Conservation (phyloP, 64 coral and sea anemone genomes). For the Platygyra sinensis region DNA sequence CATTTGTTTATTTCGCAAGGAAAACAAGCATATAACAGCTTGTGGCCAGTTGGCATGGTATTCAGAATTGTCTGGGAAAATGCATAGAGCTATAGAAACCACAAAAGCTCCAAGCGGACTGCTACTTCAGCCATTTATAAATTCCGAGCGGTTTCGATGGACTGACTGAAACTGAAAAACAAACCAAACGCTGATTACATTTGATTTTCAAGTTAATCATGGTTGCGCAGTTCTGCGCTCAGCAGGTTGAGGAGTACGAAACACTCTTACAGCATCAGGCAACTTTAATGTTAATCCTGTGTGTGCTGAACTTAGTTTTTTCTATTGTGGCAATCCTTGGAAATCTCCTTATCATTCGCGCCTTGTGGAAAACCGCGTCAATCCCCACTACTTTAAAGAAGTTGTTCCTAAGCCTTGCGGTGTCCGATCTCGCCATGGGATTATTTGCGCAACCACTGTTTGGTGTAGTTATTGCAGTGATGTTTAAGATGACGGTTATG, state of each 20-base stretch:
- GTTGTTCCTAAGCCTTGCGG: constrained; percentile 5
- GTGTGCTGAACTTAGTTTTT: neutral
- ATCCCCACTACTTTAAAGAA: neutral
- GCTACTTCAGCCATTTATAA: too few relatives aligned
- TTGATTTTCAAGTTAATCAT: neutral
- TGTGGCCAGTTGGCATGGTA: too few relatives aligned
- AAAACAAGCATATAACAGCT: too few relatives aligned
- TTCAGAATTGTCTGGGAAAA: too few relatives aligned
- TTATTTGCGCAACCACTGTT: neutral
- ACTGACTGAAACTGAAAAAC: too few relatives aligned
- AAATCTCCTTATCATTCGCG: neutral
- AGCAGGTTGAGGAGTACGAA: neutral
- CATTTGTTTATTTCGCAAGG: too few relatives aligned
- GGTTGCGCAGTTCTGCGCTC: neutral
- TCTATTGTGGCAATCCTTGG: neutral
- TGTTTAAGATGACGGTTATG: neutral
- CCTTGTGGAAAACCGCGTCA: neutral
- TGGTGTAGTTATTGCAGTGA: neutral
- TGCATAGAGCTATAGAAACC: too few relatives aligned
- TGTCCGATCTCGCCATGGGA: constrained; percentile 19
- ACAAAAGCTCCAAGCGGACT: too few relatives aligned
- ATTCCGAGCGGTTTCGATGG: too few relatives aligned
- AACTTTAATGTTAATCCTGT: neutral
- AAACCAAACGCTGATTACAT: too few relatives aligned
- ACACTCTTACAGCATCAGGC: neutral